Evolutionary conservation across 2,797 vertebrate species (phyloP).

Genomic region (Manis javanica): DNA sequence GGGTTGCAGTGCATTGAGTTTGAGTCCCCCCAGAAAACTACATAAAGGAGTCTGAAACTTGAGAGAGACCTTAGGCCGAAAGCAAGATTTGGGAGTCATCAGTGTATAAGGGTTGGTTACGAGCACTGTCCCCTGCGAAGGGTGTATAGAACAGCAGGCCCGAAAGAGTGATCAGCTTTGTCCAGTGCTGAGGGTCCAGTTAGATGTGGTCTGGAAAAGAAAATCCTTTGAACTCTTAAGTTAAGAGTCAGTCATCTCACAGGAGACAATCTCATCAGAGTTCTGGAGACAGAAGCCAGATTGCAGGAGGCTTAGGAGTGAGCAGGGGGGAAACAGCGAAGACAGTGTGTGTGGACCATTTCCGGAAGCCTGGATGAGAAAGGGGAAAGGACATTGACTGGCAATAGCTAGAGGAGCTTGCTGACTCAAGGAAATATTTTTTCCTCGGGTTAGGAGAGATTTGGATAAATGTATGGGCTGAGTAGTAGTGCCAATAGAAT

Average conservation of each 20-base stretch:
- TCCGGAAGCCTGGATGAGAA: not conserved
- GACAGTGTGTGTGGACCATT: not conserved
- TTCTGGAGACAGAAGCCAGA: not conserved
- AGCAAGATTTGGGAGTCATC: not conserved
- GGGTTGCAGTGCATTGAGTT: not conserved
- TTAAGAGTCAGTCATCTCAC: not conserved
- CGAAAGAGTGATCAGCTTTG: not conserved
- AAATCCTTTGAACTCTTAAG: not conserved
- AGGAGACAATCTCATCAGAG: not conserved
- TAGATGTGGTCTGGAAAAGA: not conserved
- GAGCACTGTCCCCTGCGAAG: not conserved
- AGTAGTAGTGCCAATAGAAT: not conserved
- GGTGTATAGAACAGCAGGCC: not conserved
- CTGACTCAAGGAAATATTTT: not conserved
- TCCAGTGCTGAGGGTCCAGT: not conserved
- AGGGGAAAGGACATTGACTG: not conserved
- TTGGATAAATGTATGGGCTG: not conserved
- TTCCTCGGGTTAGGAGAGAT: not conserved
- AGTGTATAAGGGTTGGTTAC: not conserved
- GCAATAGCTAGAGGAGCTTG: not conserved
- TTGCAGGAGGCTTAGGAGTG: not conserved
- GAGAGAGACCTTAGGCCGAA: not conserved
- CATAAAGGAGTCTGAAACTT: not conserved
- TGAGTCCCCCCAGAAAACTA: not conserved
- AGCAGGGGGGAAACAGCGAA: not conserved